phyloP scores from a whole-genome alignment of 2,113 vertebrate genomes.

The Tautogolabrus adspersus region DNA sequence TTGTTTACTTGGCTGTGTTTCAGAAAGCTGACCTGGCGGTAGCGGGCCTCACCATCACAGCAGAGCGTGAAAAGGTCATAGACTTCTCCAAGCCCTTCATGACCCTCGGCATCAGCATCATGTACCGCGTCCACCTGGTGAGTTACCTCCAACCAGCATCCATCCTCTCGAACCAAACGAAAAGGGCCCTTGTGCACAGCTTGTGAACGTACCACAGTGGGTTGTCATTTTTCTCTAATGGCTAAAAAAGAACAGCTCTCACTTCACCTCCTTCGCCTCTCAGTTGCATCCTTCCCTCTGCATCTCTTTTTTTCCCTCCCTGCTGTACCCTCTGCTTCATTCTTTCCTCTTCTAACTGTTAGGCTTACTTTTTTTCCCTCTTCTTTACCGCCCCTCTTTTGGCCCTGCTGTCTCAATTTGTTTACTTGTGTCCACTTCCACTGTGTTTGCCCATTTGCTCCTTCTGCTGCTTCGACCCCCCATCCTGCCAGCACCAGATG shows the following conservation, averaged over 20 bases:
- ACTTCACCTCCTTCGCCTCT: conserved; percentile 29
- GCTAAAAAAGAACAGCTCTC: conserved; percentile 47
- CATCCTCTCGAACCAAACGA: neutral
- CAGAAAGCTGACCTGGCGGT: conserved; percentile 98
- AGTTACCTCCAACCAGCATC: conserved; percentile 69
- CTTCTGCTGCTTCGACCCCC: conserved; percentile 27
- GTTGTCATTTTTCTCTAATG: conserved; percentile 53
- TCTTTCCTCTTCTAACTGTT: conserved; percentile 5
- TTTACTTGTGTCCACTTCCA: conserved; percentile 40
- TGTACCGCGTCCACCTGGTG: conserved; percentile 98
- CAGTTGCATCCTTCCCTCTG: conserved; percentile 10
- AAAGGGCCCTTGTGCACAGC: conserved; percentile 9
- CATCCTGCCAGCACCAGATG: conserved; percentile 57
- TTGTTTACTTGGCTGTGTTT: conserved; percentile 58
- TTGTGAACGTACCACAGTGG: conserved; percentile 19
- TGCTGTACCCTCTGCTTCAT: neutral
- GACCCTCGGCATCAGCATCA: conserved; percentile 98
- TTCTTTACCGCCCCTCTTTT: conserved; percentile 12
- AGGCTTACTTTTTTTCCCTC: neutral
- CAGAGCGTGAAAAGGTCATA: conserved; percentile 97
- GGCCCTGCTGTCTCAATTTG: conserved; percentile 21
- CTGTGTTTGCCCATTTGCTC: conserved; percentile 38
- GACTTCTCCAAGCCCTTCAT: conserved; percentile 99
- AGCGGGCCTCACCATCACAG: conserved; percentile 95
- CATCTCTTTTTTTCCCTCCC: neutral